A percentile compares a stretch with the other conserved stretches of the same genome.
phyloP scores from a whole-genome alignment of 1,140 invertebrate species.

The Drosophila subobscura region DNA sequence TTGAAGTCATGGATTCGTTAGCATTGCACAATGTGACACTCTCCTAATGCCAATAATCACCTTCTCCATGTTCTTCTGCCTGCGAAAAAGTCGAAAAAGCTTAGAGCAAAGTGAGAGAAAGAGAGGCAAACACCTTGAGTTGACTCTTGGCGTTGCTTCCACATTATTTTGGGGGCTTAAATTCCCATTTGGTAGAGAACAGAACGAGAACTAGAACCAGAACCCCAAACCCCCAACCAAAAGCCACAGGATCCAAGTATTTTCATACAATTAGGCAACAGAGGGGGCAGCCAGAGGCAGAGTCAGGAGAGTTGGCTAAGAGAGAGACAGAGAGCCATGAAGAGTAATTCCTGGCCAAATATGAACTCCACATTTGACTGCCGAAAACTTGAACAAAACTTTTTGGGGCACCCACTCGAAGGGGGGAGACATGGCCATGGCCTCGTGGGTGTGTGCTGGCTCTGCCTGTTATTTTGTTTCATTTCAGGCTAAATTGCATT shows the following conservation, averaged over 20 bases:
- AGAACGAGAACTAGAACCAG: too few relatives aligned
- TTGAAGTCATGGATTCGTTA: constrained; percentile 24
- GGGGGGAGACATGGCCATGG: neutral
- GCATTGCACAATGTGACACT: constrained; percentile 16
- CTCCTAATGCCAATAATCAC: constrained; percentile 20
- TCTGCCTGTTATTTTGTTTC: constrained; percentile 61
- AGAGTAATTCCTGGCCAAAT: constrained; percentile 41
- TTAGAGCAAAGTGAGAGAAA: constrained; percentile 8
- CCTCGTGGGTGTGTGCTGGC: neutral
- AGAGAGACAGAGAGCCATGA: neutral
- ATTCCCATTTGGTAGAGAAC: constrained; percentile 51
- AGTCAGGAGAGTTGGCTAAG: neutral
- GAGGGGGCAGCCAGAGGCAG: neutral
- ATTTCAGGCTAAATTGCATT: constrained; percentile 66
- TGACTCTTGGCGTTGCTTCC: constrained; percentile 14
- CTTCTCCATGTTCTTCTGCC: neutral
- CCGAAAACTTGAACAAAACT: constrained; percentile 53
- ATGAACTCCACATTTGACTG: constrained; percentile 62
- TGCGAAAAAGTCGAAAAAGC: neutral
- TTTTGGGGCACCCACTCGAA: constrained; percentile 42
- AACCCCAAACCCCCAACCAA: neutral
- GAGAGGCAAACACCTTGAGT: constrained; percentile 32
- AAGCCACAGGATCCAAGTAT: constrained; percentile 64
- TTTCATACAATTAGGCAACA: constrained; percentile 75
- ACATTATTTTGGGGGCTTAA: constrained; percentile 39